phyloP scores from a whole-genome alignment of 1,140 invertebrate species.

The Acromyrmex heyeri region DNA sequence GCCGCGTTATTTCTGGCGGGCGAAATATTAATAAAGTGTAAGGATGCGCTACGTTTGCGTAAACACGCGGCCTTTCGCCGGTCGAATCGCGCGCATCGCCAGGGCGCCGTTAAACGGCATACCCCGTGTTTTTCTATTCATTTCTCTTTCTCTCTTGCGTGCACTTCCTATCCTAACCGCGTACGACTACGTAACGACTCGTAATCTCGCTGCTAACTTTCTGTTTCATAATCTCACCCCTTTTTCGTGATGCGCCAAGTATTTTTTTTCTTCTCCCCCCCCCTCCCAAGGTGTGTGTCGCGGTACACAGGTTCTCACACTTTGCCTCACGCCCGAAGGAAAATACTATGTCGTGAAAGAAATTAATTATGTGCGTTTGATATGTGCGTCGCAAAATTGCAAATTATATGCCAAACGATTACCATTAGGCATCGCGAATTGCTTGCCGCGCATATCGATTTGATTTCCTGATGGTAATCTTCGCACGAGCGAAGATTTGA shows the following conservation, averaged over 20 bases:
- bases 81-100: slow-evolving; percentile 46
- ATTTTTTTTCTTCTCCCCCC: background rate
- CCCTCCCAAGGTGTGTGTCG: too few species aligned
- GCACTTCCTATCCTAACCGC: background rate
- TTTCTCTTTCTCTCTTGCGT: background rate
- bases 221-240: slow-evolving; percentile 44
- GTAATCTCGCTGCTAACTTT: slow-evolving; percentile 34
- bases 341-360: background rate
- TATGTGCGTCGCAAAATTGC: slow-evolving; percentile 3
- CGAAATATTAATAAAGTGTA: slow-evolving; percentile 77
- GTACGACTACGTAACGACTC: background rate
- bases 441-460: background rate
- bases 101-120: background rate
- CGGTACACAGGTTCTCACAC: background rate
- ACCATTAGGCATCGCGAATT: background rate
- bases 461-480: background rate
- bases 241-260: slow-evolving; percentile 13
- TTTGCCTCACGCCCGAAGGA: background rate
- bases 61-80: slow-evolving; percentile 60
- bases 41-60: slow-evolving; percentile 65
- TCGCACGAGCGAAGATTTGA: background rate
- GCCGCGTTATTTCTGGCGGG: slow-evolving; percentile 65
- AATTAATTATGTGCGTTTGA: slow-evolving; percentile 12
- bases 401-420: slow-evolving; percentile 12
- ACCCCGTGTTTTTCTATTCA: background rate